A percentile compares a stretch with the other conserved stretches of the same genome.
Evolutionary conservation across 2,888 invertebrate species (phyloP).

Genomic region (Sepiola atlantica): DNA sequence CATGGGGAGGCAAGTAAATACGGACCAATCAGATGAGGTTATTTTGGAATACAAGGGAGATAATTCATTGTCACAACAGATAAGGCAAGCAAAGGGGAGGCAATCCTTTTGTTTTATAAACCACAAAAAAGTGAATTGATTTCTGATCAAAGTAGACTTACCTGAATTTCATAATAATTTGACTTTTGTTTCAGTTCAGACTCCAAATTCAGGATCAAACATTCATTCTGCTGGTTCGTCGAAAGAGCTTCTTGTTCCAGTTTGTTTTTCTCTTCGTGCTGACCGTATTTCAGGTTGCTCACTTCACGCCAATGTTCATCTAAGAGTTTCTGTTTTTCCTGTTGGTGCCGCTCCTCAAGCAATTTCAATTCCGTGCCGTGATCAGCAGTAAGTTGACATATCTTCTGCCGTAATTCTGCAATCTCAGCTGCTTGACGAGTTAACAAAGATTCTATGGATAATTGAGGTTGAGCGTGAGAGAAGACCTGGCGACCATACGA

Average conservation of each 20-base stretch:
- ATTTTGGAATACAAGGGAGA: too few relatives aligned
- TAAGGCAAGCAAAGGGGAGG: too few relatives aligned
- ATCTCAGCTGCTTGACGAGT: slow-evolving; percentile 67
- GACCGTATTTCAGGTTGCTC: slow-evolving; percentile 54
- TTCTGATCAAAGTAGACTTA: slow-evolving; percentile 48
- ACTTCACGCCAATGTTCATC: neutral
- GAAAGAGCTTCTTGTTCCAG: slow-evolving; percentile 58
- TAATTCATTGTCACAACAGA: too few relatives aligned
- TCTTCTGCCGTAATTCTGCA: slow-evolving; percentile 61
- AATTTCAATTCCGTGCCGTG: neutral
- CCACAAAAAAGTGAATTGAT: too few relatives aligned
- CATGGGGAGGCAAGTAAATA: neutral
- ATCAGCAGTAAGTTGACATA: slow-evolving; percentile 49
- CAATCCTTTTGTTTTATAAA: too few relatives aligned
- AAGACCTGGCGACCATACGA: neutral
- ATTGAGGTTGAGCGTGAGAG: neutral
- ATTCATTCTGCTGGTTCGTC: slow-evolving; percentile 57
- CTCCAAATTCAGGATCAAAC: slow-evolving; percentile 57
- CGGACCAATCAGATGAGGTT: neutral
- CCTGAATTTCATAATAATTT: slow-evolving; percentile 62
- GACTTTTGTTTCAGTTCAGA: slow-evolving; percentile 58
- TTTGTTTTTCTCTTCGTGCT: slow-evolving; percentile 59
- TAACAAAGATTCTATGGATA: slow-evolving; percentile 67
- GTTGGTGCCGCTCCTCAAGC: neutral
- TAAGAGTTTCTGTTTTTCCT: neutral